phyloP scores from a whole-genome alignment of 1,140 invertebrate genomes.

The Pseudomyrmex gracilis region DNA sequence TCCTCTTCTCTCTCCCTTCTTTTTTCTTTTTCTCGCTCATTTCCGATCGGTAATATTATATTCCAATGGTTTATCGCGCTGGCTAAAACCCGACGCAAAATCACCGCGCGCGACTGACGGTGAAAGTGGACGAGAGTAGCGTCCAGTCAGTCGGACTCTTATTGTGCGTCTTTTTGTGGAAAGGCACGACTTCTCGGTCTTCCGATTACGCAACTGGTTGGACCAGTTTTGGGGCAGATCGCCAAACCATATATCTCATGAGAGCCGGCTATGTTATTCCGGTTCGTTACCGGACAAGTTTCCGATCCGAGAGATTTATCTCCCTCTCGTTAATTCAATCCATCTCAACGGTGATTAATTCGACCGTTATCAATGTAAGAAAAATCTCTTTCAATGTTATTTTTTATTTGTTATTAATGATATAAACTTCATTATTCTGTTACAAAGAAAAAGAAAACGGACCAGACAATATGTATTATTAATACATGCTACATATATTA shows the following conservation, averaged over 20 bases:
- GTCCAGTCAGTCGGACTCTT: slow-evolving; percentile 67
- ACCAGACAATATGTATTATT: not conserved
- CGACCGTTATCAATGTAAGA: not conserved
- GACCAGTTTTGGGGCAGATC: slow-evolving; percentile 76
- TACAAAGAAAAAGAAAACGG: not conserved
- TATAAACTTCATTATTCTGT: not conserved
- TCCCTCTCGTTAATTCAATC: slow-evolving; percentile 5
- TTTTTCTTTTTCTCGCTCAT: not conserved
- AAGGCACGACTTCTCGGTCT: slow-evolving; percentile 76
- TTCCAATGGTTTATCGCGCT: not conserved
- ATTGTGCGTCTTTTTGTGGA: slow-evolving; percentile 80
- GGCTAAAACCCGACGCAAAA: not conserved
- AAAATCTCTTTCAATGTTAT: slow-evolving; percentile 31
- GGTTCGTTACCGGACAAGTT: slow-evolving; percentile 4
- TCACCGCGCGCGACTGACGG: slow-evolving; percentile 67
- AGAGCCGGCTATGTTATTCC: slow-evolving; percentile 5
- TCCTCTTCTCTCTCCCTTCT: not conserved
- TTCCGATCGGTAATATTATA: slow-evolving; percentile 19
- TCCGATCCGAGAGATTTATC: slow-evolving; percentile 33
- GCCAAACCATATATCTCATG: not conserved
- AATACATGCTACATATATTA: not conserved
- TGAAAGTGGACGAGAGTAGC: slow-evolving; percentile 78
- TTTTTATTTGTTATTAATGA: not conserved
- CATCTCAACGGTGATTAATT: slow-evolving; percentile 24
- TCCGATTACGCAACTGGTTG: slow-evolving; percentile 78